Conservation (phyloP, 2,113 vertebrate species). For the Nematolebias whitei region DNA sequence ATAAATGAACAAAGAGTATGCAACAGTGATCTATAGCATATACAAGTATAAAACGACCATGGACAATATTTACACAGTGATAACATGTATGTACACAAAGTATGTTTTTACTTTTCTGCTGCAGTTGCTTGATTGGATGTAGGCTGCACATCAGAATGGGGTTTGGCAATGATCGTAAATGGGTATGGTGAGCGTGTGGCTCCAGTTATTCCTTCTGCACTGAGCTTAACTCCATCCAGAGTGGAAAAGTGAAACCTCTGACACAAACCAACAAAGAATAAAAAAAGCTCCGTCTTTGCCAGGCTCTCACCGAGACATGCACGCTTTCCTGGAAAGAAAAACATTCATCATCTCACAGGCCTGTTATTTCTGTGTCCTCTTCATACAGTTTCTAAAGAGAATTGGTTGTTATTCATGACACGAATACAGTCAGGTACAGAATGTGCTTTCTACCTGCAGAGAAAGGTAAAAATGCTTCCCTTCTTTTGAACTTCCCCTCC, state of each 20-base stretch:
- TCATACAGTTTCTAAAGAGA: not conserved
- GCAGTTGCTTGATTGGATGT: not conserved
- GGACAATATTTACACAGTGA: not conserved
- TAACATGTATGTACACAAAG: not conserved
- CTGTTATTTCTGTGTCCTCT: no score
- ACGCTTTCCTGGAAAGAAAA: slow-evolving; percentile 77
- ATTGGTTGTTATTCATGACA: no score
- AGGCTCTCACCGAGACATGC: slow-evolving; percentile 84
- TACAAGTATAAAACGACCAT: not conserved
- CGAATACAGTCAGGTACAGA: not conserved
- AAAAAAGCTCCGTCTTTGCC: slow-evolving; percentile 85
- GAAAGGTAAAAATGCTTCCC: slow-evolving; percentile 85
- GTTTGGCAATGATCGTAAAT: slow-evolving; percentile 74
- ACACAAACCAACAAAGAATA: slow-evolving; percentile 83
- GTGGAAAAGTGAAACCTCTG: slow-evolving; percentile 84
- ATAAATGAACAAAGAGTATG: not conserved
- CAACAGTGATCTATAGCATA: not conserved
- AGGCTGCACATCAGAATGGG: slow-evolving; percentile 54
- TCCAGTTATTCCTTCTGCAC: slow-evolving; percentile 40
- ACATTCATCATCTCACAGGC: not conserved
- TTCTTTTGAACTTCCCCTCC: slow-evolving; percentile 83
- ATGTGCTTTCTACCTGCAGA: slow-evolving; percentile 80
- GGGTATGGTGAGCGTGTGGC: slow-evolving; percentile 53
- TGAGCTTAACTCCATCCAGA: slow-evolving; percentile 54
- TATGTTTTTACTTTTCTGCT: not conserved